Percentiles rank a stretch among this genome's conserved stretches.
Conservation (phyloP, 2,888 invertebrate species). For the Diarsia dahlii region DNA sequence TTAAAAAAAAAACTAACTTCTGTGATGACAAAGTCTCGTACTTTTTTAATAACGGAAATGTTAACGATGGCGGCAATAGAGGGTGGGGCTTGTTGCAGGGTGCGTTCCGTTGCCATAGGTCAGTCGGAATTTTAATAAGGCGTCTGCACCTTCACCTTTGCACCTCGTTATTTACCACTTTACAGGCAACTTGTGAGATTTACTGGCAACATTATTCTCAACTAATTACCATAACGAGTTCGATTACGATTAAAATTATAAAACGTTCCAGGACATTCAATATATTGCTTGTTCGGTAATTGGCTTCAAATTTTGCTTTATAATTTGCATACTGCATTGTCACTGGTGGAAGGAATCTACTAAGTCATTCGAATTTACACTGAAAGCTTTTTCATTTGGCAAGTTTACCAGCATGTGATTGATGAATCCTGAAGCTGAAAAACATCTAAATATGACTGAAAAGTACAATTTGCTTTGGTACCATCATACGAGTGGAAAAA, state of each 20-base stretch:
- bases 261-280: constrained; percentile 11
- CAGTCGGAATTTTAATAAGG: constrained; percentile 76
- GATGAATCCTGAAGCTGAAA: not conserved
- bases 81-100: constrained; percentile 66
- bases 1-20: constrained; percentile 90
- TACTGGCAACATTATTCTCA: constrained; percentile 44
- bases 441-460: not conserved
- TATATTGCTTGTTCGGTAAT: constrained; percentile 16
- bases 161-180: constrained; percentile 62
- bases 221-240: constrained; percentile 53
- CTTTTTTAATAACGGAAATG: constrained; percentile 91
- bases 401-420: not conserved
- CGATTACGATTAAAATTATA: constrained; percentile 26
- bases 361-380: not conserved
- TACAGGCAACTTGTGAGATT: constrained; percentile 55
- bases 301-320: not conserved
- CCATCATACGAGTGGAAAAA: constrained; percentile 5
- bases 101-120: constrained; percentile 66
- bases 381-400: too few relatives aligned
- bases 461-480: not conserved
- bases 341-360: not conserved
- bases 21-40: constrained; percentile 90
- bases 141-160: constrained; percentile 63
- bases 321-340: not conserved
- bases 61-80: constrained; percentile 81